Base-by-base conservation (phyloP, 2,888 invertebrate genomes). In the Hirtodrosophila trivittata region DNA sequence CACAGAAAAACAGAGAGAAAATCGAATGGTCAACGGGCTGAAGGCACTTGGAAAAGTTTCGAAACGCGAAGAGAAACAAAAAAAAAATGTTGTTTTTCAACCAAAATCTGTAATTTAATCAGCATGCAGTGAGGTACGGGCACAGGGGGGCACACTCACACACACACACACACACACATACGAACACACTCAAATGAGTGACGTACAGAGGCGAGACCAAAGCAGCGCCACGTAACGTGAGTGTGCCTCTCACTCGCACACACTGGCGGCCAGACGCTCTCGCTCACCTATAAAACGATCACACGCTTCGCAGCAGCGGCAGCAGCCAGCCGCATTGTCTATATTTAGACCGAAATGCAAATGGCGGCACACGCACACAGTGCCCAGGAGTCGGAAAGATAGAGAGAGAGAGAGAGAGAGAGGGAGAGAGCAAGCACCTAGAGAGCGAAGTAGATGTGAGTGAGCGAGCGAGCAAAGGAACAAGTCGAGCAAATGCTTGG, bases 271-370 rank as follows among this genome's bases (percentile, higher is more conserved):
- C 32, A 25, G 7, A n/a, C 37, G 6, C 68, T 13, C 69, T 37
- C 52, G 8, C 57, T 35, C 50, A 71, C 74, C 74, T 71, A 71
- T 47, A 52, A 42, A 49, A 30, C 49, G 70, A 71, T 63, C 67
- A 54, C 62, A 42, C 41, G 45, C 38, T 39, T 47, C 28, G 45
- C 57, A 41, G 46, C 33, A 57, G 46, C 1, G 32, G 30, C 25
- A 51, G 49, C 46, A 38, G 38, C 63, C 47, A 25, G 9, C 38
- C 30, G 47, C 71, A 41, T 59, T 81, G 78, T 80, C 84, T 84
- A 84, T 77, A 87, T 84, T 83, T 84, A 84, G 87, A 54, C 69
- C 54, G 72, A 86, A 84, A 87, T 77, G 86, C 78, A 83, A 87
- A 83, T 86, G 83, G 83, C 87, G 75, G 66, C 62, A 54, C 26